phyloP scores from a whole-genome alignment of 2,888 invertebrate genomes.

The Microctonus hyperodae region DNA sequence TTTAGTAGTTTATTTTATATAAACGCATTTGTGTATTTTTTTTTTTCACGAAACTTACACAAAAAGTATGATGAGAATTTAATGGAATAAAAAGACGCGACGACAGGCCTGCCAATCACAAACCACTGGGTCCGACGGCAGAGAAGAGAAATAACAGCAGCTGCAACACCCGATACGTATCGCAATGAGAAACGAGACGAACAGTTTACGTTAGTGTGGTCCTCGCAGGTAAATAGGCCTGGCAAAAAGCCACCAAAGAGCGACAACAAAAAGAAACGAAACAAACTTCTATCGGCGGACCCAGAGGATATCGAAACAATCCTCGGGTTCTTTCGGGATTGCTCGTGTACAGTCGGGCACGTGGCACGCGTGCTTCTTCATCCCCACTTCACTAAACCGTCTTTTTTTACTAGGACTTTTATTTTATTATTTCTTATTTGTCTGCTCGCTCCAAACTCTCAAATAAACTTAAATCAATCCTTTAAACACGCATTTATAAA shows the following conservation, averaged over 20 bases:
- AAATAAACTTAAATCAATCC: too few relatives aligned
- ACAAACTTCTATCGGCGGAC: slow-evolving; percentile 1
- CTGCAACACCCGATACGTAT: slow-evolving; percentile 60
- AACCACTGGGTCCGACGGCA: slow-evolving; percentile 8
- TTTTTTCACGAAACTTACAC: too few relatives aligned
- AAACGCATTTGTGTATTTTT: too few relatives aligned
- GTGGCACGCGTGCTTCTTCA: slow-evolving; percentile 55
- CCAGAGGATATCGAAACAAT: slow-evolving; percentile 5
- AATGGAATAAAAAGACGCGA: slow-evolving; percentile 1
- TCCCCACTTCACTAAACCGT: slow-evolving; percentile 23
- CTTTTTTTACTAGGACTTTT: neutral
- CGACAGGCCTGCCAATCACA: slow-evolving; percentile 12
- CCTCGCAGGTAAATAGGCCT: slow-evolving; percentile 40
- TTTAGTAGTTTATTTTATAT: too few relatives aligned
- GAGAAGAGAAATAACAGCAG: slow-evolving; percentile 55
- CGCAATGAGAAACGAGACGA: slow-evolving; percentile 33
- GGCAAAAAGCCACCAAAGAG: slow-evolving; percentile 29
- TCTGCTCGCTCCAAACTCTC: neutral
- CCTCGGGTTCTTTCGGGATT: slow-evolving; percentile 46
- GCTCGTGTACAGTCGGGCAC: slow-evolving; percentile 47
- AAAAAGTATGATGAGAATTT: neutral
- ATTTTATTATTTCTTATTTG: neutral
- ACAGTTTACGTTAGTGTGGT: slow-evolving; percentile 44
- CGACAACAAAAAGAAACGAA: slow-evolving; percentile 41
- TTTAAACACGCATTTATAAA: too few relatives aligned